Percentiles rank a stretch among this genome's conserved stretches.
Conservation (phyloP, 2,797 vertebrate species). For the Xiphophorus birchmanni region DNA sequence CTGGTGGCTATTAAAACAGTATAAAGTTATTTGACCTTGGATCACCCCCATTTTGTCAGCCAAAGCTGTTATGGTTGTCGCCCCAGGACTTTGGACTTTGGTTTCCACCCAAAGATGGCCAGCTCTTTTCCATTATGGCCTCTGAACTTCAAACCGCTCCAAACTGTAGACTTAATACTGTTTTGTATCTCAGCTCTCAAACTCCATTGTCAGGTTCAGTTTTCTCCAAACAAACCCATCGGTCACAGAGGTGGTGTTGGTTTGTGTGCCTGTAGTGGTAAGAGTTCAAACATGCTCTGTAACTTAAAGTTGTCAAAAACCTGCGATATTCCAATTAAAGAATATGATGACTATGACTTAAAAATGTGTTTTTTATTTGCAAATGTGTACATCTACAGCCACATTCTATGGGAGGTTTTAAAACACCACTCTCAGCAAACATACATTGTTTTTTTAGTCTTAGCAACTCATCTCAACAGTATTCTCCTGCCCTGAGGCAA, state of each 20-base stretch:
- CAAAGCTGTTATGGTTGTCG: conserved; percentile 27
- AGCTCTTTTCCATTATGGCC: conserved; percentile 37
- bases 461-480: conserved; percentile 41
- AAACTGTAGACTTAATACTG: conserved; percentile 46
- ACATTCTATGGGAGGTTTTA: conserved; percentile 18
- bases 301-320: conserved; percentile 10
- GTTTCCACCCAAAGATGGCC: conserved; percentile 37
- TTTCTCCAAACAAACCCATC: neutral
- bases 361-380: neutral
- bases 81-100: too few species aligned
- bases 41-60: conserved; percentile 34
- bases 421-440: conserved; percentile 35
- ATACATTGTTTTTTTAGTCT: conserved; percentile 27
- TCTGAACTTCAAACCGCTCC: conserved; percentile 22
- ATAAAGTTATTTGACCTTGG: conserved; percentile 12
- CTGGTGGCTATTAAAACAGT: neutral
- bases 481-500: conserved; percentile 59
- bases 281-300: conserved; percentile 1
- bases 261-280: neutral
- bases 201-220: neutral
- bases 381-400: neutral
- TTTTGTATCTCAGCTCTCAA: conserved; percentile 5
- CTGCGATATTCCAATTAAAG: conserved; percentile 8
- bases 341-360: conserved; percentile 23
- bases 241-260: neutral